These are phyloP conservation scores for Falco novaeseelandiae DNA, from an alignment of 2,797 vertebrate species.

Conservation along the genomic window DNA sequence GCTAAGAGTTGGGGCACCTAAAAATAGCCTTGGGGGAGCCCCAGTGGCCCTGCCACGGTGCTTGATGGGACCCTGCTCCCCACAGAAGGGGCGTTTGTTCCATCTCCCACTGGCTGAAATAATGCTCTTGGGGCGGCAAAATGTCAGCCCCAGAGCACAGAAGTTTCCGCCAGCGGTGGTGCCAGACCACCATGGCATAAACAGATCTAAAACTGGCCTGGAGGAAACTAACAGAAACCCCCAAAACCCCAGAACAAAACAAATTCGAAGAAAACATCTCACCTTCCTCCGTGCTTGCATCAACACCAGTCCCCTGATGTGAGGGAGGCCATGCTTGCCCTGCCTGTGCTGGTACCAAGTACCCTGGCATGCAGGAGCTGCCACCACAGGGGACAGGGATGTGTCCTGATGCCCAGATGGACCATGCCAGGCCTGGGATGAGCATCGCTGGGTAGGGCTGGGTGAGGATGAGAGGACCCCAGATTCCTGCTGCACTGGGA, in stretches of 20 bases:
- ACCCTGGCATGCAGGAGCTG: not conserved
- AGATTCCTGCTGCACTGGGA: not conserved
- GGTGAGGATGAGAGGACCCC: not conserved
- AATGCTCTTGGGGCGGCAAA: not conserved
- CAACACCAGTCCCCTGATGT: not conserved
- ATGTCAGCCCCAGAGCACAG: not conserved
- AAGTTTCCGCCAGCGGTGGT: not conserved
- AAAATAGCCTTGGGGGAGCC: not conserved
- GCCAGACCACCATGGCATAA: not conserved
- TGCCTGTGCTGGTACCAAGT: not conserved
- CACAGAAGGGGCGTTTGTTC: not conserved
- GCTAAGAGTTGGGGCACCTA: not conserved
- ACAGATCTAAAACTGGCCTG: not conserved
- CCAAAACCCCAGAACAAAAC: conserved; percentile 58
- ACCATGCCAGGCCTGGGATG: not conserved
- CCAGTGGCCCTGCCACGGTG: not conserved
- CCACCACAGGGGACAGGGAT: fast-evolving
- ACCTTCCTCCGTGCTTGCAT: not conserved
- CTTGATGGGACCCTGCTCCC: not conserved
- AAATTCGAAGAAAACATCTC: conserved; percentile 20
- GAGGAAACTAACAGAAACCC: conserved; percentile 46
- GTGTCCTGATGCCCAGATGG: not conserved
- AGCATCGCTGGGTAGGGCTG: not conserved
- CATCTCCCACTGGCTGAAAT: fast-evolving
- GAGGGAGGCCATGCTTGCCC: not conserved